phyloP scores from a whole-genome alignment of 2,888 invertebrate genomes.

The Napeogenes sylphis region DNA sequence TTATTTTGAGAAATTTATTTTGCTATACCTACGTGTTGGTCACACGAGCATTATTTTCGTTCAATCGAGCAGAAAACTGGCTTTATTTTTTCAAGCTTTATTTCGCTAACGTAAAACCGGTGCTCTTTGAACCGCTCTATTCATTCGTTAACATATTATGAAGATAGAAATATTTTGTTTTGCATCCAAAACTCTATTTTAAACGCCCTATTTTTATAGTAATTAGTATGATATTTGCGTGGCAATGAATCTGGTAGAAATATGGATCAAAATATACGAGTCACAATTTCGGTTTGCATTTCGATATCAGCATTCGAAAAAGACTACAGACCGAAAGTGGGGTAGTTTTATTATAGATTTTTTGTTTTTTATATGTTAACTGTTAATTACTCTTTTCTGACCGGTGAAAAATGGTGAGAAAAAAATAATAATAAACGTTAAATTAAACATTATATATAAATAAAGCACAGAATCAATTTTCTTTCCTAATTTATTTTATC shows the following conservation, averaged over 20 bases:
- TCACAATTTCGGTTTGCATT: conserved; percentile 17
- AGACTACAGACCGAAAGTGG: conserved; percentile 2
- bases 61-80: conserved; percentile 43
- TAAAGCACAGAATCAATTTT: not conserved
- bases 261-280: conserved; percentile 19
- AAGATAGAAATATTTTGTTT: conserved; percentile 11
- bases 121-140: conserved; percentile 41
- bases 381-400: not conserved
- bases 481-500: not conserved
- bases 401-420: not conserved
- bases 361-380: not conserved
- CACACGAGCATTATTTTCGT: conserved; percentile 41
- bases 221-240: conserved; percentile 10
- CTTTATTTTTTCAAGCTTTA: conserved; percentile 39
- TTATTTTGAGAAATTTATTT: not conserved
- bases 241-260: not conserved
- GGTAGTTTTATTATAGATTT: conserved; percentile 10
- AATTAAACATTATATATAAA: not conserved
- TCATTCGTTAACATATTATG: conserved; percentile 40
- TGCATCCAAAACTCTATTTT: conserved; percentile 5
- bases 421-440: not conserved
- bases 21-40: conserved; percentile 20
- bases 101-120: conserved; percentile 35
- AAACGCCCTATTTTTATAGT: conserved; percentile 3
- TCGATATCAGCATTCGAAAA: conserved; percentile 12